Percentiles rank a stretch among this genome's conserved stretches.
These are phyloP conservation scores for Probaryconus sp. DNA, from an alignment of 1,140 invertebrate species.

Conservation along the genomic window DNA sequence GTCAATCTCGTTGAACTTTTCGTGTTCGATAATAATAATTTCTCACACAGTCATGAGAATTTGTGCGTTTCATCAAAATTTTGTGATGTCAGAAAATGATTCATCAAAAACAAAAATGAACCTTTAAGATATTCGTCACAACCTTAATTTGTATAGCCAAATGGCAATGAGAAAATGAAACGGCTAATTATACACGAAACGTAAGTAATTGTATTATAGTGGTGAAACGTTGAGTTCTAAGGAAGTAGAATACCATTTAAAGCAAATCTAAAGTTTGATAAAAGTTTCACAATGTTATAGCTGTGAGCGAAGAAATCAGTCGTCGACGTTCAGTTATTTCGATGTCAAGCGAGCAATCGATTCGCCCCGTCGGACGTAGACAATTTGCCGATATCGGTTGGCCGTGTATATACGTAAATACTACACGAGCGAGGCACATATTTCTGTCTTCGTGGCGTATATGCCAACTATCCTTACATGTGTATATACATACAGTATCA, in stretches of 20 bases:
- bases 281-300: slow-evolving; percentile 43
- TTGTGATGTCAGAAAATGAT: no score
- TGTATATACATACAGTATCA: slow-evolving; percentile 54
- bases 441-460: slow-evolving; percentile 36
- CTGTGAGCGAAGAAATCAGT: slow-evolving; percentile 66
- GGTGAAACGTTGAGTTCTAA: slow-evolving; percentile 7
- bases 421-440: slow-evolving; percentile 49
- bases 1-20: slow-evolving; percentile 11
- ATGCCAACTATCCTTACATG: slow-evolving; percentile 44
- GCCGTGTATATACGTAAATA: slow-evolving; percentile 61
- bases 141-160: not conserved
- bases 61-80: not conserved
- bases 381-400: slow-evolving; percentile 68
- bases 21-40: not conserved
- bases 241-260: slow-evolving; percentile 24
- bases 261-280: slow-evolving; percentile 53
- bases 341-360: slow-evolving; percentile 67
- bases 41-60: slow-evolving; percentile 17
- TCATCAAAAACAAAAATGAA: not conserved
- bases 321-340: slow-evolving; percentile 71
- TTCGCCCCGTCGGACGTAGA: slow-evolving; percentile 71
- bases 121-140: slow-evolving; percentile 2
- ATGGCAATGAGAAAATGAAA: not conserved
- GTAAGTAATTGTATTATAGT: slow-evolving; percentile 16
- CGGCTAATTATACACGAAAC: slow-evolving; percentile 40